Conservation (phyloP, 2,888 invertebrate genomes). For the Prosapia bicincta region DNA sequence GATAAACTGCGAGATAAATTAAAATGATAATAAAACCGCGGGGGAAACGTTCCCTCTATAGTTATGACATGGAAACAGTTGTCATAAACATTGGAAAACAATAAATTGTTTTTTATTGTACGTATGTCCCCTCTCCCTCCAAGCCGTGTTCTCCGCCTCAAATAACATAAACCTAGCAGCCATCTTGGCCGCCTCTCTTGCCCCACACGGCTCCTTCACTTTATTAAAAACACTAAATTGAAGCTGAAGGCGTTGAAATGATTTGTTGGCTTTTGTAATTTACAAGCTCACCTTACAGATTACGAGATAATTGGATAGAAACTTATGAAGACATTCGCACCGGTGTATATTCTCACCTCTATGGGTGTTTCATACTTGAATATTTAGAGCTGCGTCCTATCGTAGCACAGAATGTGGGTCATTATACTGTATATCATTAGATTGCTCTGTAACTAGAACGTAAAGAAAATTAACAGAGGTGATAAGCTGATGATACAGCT, state of each 20-base stretch:
- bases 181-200: constrained; percentile 21
- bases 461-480: no score
- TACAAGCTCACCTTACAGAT: neutral
- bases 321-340: neutral
- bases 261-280: constrained; percentile 7
- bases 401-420: no score
- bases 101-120: constrained; percentile 31
- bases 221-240: constrained; percentile 10
- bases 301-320: neutral
- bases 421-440: no score
- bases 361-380: no score
- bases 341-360: no score
- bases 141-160: neutral
- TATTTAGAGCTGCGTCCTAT: no score
- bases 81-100: constrained; percentile 32
- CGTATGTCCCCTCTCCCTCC: constrained; percentile 5
- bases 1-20: constrained; percentile 37
- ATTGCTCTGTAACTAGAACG: no score
- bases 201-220: neutral
- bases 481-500: no score
- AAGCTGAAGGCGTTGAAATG: constrained; percentile 24
- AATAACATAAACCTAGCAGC: constrained; percentile 18
- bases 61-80: constrained; percentile 27
- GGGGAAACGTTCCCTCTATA: constrained; percentile 18
- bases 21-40: constrained; percentile 35